Evolutionary conservation across 2,113 vertebrate genomes (phyloP).

Genomic region (Daubentonia madagascariensis): DNA sequence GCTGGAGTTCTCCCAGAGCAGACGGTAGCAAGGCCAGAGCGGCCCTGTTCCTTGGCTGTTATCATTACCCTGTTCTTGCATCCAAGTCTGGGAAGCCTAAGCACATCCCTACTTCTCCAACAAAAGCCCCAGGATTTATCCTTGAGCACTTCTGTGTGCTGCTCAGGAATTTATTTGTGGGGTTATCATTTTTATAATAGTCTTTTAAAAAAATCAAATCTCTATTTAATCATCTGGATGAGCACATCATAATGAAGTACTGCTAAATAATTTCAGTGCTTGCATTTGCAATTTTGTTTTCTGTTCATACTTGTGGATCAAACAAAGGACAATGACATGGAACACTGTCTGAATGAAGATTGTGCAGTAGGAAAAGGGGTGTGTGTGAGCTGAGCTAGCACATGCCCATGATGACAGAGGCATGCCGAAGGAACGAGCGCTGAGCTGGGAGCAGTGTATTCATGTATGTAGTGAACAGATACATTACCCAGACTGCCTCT

Average conservation of each 20-base stretch:
- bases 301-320: background rate
- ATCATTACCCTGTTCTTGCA: background rate
- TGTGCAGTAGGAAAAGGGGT: background rate
- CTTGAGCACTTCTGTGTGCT: background rate
- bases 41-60: too few relatives aligned
- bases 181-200: background rate
- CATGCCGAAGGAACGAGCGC: fast-evolving
- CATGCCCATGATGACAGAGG: fast-evolving
- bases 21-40: background rate
- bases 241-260: background rate
- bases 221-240: background rate
- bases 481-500: background rate
- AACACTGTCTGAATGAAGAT: background rate
- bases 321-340: background rate
- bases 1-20: background rate
- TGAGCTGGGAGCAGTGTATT: background rate
- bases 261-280: background rate
- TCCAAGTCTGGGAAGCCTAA: background rate
- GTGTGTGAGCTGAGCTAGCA: background rate
- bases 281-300: background rate
- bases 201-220: background rate
- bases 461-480: background rate
- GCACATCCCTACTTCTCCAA: background rate
- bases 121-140: background rate
- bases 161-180: background rate